Evolutionary conservation across 2,797 vertebrate species (phyloP).

Genomic region (Morus bassanus): DNA sequence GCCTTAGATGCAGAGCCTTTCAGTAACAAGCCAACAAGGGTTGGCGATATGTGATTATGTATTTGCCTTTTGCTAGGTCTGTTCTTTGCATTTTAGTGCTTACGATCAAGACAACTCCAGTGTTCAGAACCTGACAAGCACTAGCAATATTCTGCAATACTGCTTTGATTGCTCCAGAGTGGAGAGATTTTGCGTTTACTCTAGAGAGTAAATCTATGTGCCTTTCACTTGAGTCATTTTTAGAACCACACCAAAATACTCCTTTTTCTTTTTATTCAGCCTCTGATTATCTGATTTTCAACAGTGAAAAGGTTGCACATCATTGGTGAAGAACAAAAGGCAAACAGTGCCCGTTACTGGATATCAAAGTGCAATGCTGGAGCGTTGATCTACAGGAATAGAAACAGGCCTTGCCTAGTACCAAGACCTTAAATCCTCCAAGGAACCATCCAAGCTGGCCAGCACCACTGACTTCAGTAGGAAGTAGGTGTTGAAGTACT

Average conservation of each 20-base stretch:
- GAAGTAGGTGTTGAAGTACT: not conserved
- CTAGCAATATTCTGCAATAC: not conserved
- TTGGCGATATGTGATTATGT: accelerated
- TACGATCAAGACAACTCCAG: not conserved
- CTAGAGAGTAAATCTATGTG: not conserved
- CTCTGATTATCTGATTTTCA: not conserved
- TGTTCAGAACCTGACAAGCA: not conserved
- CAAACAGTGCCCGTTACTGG: not conserved
- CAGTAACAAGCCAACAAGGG: not conserved
- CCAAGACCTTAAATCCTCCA: not conserved
- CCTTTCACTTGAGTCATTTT: not conserved
- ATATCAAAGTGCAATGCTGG: not conserved
- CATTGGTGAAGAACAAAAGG: not conserved
- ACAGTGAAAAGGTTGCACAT: not conserved
- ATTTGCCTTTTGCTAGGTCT: not conserved
- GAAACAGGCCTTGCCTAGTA: not conserved
- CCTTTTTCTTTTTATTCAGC: not conserved
- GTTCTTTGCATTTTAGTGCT: not conserved
- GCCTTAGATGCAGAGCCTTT: not conserved
- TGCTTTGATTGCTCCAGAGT: not conserved
- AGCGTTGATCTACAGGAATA: not conserved
- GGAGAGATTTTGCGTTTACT: not conserved
- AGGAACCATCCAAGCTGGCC: not conserved
- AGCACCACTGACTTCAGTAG: not conserved
- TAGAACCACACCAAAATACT: not conserved